These are phyloP conservation scores for Tarsius wallacei DNA, from an alignment of 2,797 vertebrate species.

Conservation along the genomic window DNA sequence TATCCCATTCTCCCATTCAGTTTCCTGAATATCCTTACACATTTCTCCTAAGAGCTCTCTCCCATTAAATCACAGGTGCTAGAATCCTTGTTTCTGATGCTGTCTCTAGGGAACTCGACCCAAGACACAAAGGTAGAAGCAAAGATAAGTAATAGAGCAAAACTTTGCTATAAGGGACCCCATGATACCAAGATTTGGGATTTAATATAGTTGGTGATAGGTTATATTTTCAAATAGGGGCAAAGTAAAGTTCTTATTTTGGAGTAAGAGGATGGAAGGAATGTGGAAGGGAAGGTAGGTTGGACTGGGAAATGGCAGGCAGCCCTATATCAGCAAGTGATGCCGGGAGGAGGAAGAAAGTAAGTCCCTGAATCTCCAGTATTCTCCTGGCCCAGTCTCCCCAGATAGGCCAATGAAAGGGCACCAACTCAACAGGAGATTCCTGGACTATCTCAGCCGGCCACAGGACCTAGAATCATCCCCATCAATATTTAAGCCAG, in stretches of 20 bases:
- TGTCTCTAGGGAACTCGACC: background rate
- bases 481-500: constrained; percentile 1
- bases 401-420: constrained; percentile 30
- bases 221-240: background rate
- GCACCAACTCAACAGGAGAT: background rate
- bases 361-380: background rate
- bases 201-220: background rate
- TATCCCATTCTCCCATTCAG: background rate
- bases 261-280: background rate
- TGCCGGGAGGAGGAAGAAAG: background rate
- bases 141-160: background rate
- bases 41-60: background rate
- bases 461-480: background rate
- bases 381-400: background rate
- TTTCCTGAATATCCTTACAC: background rate
- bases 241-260: background rate
- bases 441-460: background rate
- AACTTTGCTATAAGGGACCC: background rate
- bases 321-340: background rate
- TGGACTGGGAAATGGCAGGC: background rate
- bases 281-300: background rate
- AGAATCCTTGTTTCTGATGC: background rate
- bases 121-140: constrained; percentile 50
- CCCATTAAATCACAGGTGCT: background rate
- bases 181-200: background rate